Base-by-base conservation (phyloP, 2,888 invertebrate species). In the Cheilosia pagana region DNA sequence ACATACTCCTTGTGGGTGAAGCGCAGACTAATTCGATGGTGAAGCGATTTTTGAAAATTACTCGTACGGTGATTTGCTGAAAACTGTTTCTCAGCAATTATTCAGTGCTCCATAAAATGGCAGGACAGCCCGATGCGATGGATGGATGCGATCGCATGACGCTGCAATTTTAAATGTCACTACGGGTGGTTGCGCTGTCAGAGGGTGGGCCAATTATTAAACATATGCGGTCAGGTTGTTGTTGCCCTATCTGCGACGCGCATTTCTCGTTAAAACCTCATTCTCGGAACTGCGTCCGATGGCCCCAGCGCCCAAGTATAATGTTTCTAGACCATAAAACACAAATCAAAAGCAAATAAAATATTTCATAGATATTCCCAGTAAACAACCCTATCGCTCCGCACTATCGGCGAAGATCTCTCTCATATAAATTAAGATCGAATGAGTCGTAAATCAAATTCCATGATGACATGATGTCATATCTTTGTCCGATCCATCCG, bases 401-500 rank as follows among this genome's bases (percentile, higher is more conserved):
- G n/a, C n/a, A 5, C 59, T 68, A 78, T 78, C 68, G 68, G 50
- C 68, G 25, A 41, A 23, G 76, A 85, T 81, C 68, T 72, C 71
- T 85, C 75, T 78, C 87, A 87, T 81, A 88, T 87, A 88, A 88
- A 88, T 87, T 88, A 87, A 81, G 70, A 72, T 78, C 57, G 86
- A 87, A 86, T 79, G 77, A 83, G 83, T 50, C 82, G 76, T 88
- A 88, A 87, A 88, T 88, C 88, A 88, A 88, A 88, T 87, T 87
- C 87, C 87, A 87, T 76, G 86, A 87, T 88, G 87, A 88, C 87
- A 75, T 83, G 87, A 87, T 87, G 87, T 88, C 88, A 88, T 88
- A 88, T 87, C 87, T 87, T 63, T 75, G 59, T 55, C 67, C 21
- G 31, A 35, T 62, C 55, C 62, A 62, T 67, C 53, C 60, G 25